A percentile compares a stretch with the other conserved stretches of the same genome.
phyloP scores from a whole-genome alignment of 2,113 vertebrate species.

The Donacobius atricapilla region DNA sequence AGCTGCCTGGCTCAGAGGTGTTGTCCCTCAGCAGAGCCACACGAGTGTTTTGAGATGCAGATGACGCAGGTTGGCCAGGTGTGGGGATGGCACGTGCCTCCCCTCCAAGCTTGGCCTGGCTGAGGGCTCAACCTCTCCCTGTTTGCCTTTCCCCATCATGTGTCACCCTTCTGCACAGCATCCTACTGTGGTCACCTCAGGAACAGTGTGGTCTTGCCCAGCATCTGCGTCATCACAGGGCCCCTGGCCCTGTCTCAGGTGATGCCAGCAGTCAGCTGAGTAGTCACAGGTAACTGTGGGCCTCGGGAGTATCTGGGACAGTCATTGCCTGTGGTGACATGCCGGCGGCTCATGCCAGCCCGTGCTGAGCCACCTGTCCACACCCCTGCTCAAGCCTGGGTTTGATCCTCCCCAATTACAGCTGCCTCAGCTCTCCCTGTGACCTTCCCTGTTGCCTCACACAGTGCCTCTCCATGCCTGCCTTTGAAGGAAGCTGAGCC shows the following conservation, averaged over 20 bases:
- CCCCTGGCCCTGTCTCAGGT: neutral
- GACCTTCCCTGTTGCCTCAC: neutral
- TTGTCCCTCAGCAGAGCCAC: neutral
- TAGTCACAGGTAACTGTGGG: neutral
- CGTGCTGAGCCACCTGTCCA: neutral
- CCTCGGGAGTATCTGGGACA: neutral
- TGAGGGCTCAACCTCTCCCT: fast-evolving
- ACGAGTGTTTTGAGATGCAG: fast-evolving
- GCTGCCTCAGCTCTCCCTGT: neutral
- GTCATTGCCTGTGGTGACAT: neutral
- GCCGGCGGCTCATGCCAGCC: fast-evolving
- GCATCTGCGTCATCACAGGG: fast-evolving
- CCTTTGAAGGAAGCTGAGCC: constrained; percentile 7
- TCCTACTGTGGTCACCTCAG: fast-evolving
- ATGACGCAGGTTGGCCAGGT: neutral
- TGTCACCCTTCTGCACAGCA: no score
- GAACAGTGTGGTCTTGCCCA: fast-evolving
- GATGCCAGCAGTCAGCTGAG: neutral
- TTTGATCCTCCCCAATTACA: constrained; percentile 10
- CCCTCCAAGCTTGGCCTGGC: neutral
- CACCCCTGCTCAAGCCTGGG: neutral
- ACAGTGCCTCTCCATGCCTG: neutral
- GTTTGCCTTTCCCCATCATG: fast-evolving
- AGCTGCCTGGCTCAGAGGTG: neutral
- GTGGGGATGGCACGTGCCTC: neutral